Evolutionary conservation across 2,888 invertebrate species (phyloP).

Genomic region (Tribolium freemani): DNA sequence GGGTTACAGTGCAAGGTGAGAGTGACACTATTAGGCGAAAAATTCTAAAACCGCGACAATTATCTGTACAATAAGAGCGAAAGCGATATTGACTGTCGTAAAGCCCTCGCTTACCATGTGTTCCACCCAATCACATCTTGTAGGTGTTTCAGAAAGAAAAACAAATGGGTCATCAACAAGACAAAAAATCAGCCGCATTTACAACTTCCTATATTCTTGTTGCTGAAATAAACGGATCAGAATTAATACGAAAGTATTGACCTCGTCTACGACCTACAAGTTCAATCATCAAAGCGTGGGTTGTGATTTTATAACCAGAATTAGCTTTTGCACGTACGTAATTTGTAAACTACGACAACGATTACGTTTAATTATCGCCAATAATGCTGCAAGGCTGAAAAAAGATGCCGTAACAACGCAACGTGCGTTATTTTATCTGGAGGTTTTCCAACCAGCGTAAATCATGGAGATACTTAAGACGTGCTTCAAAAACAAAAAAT

Average conservation of each 20-base stretch:
- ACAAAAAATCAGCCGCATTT: conserved; percentile 9
- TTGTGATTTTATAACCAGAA: conserved; percentile 45
- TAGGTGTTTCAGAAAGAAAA: conserved; percentile 12
- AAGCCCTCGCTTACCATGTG: conserved; percentile 26
- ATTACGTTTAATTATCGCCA: conserved; percentile 22
- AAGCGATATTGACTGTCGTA: conserved; percentile 25
- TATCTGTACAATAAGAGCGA: conserved; percentile 42
- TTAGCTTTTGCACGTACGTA: conserved; percentile 12
- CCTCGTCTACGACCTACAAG: conserved; percentile 64
- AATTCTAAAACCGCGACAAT: conserved; percentile 26
- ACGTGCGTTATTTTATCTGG: conserved; percentile 12
- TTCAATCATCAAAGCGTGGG: conserved; percentile 58
- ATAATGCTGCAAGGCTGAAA: background rate
- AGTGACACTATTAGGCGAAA: conserved; percentile 39
- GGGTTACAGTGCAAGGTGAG: conserved; percentile 34
- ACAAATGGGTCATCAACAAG: conserved; percentile 9
- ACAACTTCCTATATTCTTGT: conserved; percentile 6
- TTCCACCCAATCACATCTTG: conserved; percentile 5
- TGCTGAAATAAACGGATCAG: conserved; percentile 8
- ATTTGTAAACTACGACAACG: conserved; percentile 18
- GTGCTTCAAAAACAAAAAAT: conserved; percentile 19
- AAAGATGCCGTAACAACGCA: background rate
- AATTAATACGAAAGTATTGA: conserved; percentile 59
- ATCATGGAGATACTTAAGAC: conserved; percentile 23
- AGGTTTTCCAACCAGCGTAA: conserved; percentile 22